phyloP scores from a whole-genome alignment of 2,888 invertebrate species.

The Leptinotarsa rubiginosa region DNA sequence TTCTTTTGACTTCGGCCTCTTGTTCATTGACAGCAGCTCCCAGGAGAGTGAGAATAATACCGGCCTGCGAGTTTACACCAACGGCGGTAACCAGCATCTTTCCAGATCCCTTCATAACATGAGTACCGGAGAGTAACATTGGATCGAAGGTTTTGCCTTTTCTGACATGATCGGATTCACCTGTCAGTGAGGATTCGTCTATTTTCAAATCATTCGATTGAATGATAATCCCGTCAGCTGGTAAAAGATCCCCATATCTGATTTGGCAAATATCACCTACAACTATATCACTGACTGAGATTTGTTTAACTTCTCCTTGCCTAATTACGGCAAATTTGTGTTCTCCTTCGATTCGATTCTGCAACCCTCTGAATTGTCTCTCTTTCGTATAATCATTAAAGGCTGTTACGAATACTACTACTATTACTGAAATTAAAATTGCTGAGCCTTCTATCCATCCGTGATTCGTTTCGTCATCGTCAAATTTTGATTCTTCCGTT shows the following conservation, averaged over 20 bases:
- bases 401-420: slow-evolving; percentile 98
- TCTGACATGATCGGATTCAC: slow-evolving; percentile 99
- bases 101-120: slow-evolving; percentile 99
- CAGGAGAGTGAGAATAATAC: slow-evolving; percentile 97
- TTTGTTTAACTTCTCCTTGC: slow-evolving; percentile 90
- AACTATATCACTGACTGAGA: slow-evolving; percentile 96
- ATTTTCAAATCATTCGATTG: slow-evolving; percentile 99
- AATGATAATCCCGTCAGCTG: slow-evolving; percentile 96
- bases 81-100: slow-evolving; percentile 99
- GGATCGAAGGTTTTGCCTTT: slow-evolving; percentile 95
- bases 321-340: slow-evolving; percentile 98
- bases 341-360: slow-evolving; percentile 98
- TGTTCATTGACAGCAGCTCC: slow-evolving; percentile 95
- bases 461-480: slow-evolving; percentile 93
- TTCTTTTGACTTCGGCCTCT: slow-evolving; percentile 90
- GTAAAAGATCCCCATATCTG: slow-evolving; percentile 96
- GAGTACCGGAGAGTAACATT: slow-evolving; percentile 98
- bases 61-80: slow-evolving; percentile 98
- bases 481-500: slow-evolving; percentile 69
- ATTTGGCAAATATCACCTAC: slow-evolving; percentile 99
- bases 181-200: slow-evolving; percentile 98
- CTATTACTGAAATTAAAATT: slow-evolving; percentile 98
- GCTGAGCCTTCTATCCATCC: slow-evolving; percentile 99
- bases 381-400: slow-evolving; percentile 99
- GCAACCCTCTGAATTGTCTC: slow-evolving; percentile 98